Evolutionary conservation across 1,140 invertebrate species (phyloP), one percentile per base, ranked within the genome.

Genomic region (Tetramorium alpestre): DNA sequence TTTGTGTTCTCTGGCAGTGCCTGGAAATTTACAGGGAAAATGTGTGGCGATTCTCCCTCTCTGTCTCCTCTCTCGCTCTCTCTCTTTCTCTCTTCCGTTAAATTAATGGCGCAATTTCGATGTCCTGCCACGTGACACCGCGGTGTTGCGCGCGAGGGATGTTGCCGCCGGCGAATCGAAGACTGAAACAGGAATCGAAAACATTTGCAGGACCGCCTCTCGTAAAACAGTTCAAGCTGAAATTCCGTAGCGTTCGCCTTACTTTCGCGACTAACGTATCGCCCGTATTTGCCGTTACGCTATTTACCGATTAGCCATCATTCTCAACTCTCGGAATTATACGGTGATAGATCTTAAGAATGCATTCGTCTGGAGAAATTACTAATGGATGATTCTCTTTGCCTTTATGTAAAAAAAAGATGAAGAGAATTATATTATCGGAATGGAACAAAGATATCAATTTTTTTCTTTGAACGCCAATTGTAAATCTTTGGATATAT

Each of bases 31-130:
- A 89, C 75, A 47, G 85, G 33, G 76, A 75, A 73, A 89, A 85
- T 81, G 85, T 75, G 85, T 70, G 76, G 69, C 85, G 51, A 41
- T 62, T 64, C 41, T 33, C 65, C 22, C 64, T 56, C 41, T 38
- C 62, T 51, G 47, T 69, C 64, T 81, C 51, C 67, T 33, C 33
- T 33, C 28, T 33, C 28, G 28, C 28, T 33, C 75, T 64, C 72
- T 33, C 69, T 64, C 72, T 65, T 5, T 73, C 54, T 60, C 80
- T 33, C 51, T 73, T 7, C 44, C 47, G 88, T 86, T 89, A 91
- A 91, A 91, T 91, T 91, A 91, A 91, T 91, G 88, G 82, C 10
- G 82, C 82, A 91, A 91, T 91, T 91, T 91, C 77, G 54, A 47
- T 65, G 49, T 51, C 64, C 75, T 81, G 60, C 60, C 62, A 73